Conservation (phyloP, 2,113 vertebrate species). For the Narcine bancroftii region DNA sequence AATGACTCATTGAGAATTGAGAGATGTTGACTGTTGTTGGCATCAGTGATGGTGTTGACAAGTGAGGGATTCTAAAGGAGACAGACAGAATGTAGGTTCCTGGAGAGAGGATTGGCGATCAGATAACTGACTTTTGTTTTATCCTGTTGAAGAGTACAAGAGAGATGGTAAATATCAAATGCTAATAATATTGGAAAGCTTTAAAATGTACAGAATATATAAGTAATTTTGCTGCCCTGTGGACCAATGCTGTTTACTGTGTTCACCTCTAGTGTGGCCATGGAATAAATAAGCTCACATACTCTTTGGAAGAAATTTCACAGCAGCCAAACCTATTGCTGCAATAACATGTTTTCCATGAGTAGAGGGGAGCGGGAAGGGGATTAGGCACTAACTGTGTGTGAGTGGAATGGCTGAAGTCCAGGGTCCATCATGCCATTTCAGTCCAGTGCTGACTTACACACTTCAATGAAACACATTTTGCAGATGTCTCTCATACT, state of each 20-base stretch:
- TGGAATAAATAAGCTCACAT: background rate
- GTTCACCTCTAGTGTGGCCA: background rate
- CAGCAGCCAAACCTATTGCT: background rate
- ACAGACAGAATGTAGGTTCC: background rate
- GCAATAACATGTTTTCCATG: constrained; percentile 23
- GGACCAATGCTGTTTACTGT: background rate
- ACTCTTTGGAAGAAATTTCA: background rate
- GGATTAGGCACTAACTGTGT: background rate
- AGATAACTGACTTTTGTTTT: background rate
- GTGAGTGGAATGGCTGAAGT: constrained; percentile 11
- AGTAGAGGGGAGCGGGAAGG: constrained; percentile 5
- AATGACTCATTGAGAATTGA: background rate
- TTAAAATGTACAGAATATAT: background rate
- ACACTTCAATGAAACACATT: constrained; percentile 9
- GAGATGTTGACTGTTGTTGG: background rate
- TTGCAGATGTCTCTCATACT: constrained; percentile 32
- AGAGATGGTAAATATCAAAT: background rate
- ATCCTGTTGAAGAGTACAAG: background rate
- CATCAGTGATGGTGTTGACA: background rate
- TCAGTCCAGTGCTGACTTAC: constrained; percentile 32
- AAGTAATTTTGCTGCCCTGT: background rate
- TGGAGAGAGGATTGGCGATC: background rate
- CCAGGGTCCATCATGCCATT: background rate
- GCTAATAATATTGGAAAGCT: background rate
- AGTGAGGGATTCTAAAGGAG: background rate